These are phyloP conservation scores for Panulirus ornatus DNA, from an alignment of 1,140 invertebrate species.

Conservation along the genomic window DNA sequence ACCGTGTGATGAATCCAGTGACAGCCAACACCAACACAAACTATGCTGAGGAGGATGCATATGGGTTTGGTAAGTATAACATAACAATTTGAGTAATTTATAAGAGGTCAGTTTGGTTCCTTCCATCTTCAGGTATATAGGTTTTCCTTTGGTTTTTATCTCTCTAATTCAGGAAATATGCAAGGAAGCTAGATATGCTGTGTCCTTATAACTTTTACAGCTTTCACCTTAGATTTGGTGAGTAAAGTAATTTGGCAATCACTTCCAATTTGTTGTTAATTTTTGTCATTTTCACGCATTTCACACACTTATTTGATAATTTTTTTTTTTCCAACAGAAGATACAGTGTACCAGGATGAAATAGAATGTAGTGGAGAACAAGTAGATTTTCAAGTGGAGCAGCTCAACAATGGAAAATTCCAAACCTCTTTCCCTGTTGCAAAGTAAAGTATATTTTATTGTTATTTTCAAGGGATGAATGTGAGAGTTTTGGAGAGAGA, in stretches of 20 bases:
- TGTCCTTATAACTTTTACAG: too few relatives aligned
- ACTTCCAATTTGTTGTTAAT: too few relatives aligned
- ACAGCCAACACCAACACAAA: neutral
- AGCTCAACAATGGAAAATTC: constrained; percentile 46
- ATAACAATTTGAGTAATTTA: too few relatives aligned
- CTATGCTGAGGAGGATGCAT: constrained; percentile 19
- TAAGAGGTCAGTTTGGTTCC: too few relatives aligned
- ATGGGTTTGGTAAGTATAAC: constrained; percentile 18
- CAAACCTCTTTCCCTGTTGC: constrained; percentile 49
- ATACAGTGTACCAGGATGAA: constrained; percentile 49
- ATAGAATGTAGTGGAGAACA: constrained; percentile 39
- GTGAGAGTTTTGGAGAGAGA: neutral
- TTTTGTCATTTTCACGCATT: too few relatives aligned
- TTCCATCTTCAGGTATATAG: too few relatives aligned
- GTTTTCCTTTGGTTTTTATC: too few relatives aligned
- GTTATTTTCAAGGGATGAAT: neutral
- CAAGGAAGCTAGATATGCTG: too few relatives aligned
- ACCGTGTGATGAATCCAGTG: constrained; percentile 13
- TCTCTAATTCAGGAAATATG: too few relatives aligned
- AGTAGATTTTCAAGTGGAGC: constrained; percentile 26
- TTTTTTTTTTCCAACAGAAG: constrained; percentile 18
- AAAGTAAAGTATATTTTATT: constrained; percentile 13
- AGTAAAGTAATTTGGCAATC: too few relatives aligned
- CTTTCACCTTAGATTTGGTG: too few relatives aligned
- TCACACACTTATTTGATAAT: too few relatives aligned